Evolutionary conservation across 2,113 vertebrate genomes (phyloP).

Genomic region (Henicopernis longicauda): DNA sequence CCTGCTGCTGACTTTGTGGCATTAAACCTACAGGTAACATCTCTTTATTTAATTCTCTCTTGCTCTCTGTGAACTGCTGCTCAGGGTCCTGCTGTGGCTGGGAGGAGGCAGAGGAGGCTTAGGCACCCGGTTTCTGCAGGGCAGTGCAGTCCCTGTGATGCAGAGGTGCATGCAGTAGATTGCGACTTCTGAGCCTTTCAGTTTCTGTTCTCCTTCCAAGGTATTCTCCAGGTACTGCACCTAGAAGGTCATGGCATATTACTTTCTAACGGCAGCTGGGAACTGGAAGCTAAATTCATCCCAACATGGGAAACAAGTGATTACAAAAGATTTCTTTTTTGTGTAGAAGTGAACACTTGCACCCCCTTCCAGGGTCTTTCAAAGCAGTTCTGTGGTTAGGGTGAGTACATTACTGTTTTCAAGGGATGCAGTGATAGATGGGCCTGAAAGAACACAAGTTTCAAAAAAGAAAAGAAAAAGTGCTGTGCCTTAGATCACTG

Average conservation of each 20-base stretch:
- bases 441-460: background rate
- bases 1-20: background rate
- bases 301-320: accelerated
- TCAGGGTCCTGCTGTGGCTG: background rate
- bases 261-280: background rate
- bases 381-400: background rate
- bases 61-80: background rate
- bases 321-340: background rate
- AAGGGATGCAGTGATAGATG: background rate
- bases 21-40: background rate
- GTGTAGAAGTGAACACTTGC: background rate
- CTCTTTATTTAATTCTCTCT: background rate
- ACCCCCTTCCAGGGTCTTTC: background rate
- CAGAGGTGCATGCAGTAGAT: too few relatives aligned
- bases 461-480: background rate
- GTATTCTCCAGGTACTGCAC: background rate
- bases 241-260: background rate
- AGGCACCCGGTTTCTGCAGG: accelerated
- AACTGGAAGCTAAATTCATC: background rate
- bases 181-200: background rate
- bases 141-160: accelerated
- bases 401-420: background rate
- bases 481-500: background rate
- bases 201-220: background rate
- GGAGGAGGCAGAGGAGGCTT: background rate